These are phyloP conservation scores for Cynodonichthys magdalenae DNA, from an alignment of 2,797 vertebrate genomes.

Conservation along the genomic window DNA sequence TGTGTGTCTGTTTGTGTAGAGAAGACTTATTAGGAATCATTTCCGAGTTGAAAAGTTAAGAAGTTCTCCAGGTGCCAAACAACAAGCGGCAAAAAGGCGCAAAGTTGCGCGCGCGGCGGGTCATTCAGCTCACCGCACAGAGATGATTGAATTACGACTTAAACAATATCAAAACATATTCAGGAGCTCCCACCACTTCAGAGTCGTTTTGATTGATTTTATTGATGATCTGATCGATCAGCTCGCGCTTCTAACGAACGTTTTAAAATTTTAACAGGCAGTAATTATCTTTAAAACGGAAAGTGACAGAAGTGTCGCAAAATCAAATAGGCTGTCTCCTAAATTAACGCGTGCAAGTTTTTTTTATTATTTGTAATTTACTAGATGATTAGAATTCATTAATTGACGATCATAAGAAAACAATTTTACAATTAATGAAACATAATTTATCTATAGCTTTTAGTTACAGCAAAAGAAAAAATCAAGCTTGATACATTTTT, in stretches of 20 bases:
- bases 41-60: conserved; percentile 44
- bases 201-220: conserved; percentile 52
- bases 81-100: conserved; percentile 49
- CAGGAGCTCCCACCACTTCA: conserved; percentile 13
- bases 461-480: no score
- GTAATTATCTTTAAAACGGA: conserved; percentile 39
- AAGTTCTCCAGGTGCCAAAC: conserved; percentile 34
- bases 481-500: neutral
- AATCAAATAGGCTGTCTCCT: neutral
- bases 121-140: conserved; percentile 41
- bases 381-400: no score
- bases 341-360: neutral
- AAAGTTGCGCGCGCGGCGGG: conserved; percentile 47
- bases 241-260: conserved; percentile 40
- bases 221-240: conserved; percentile 62
- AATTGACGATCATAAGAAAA: neutral
- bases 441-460: no score
- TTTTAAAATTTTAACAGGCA: conserved; percentile 8
- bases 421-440: no score
- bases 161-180: conserved; percentile 12
- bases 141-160: conserved; percentile 45
- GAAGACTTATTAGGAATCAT: conserved; percentile 43
- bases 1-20: conserved; percentile 13
- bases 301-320: neutral
- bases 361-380: no score